Base-by-base conservation (phyloP, 2,797 vertebrate genomes). In the Diplodus puntazzo region DNA sequence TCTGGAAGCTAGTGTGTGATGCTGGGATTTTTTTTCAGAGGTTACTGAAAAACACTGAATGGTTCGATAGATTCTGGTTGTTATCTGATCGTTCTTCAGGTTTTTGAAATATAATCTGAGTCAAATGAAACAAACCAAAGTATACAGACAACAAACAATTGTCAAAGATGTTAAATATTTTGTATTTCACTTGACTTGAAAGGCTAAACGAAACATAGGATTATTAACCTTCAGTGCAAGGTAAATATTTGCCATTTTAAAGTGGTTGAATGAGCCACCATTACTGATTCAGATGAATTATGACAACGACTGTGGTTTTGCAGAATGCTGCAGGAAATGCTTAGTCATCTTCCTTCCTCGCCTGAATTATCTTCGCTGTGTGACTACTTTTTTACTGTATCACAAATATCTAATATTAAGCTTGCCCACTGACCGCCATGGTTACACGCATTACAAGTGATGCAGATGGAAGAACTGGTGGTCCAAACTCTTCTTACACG, bases 301-400 rank as follows among this genome's bases (percentile, higher is more conserved):
- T 25, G 49, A 54, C 12, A 1, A 23, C 0, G 17, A 54, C 58
- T 54, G 45, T 14, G 45, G 59, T 61, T 54, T 58, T n/a, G 61
- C 18, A 54, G 3, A 11, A 39, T 27, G 43, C 45, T 17, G 34
- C 43, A 77, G 70, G 57, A 84, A 84, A 78, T 67, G 50, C 43
- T 57, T 61, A 3, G 17, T 81, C 34, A 54, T 17, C 68, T 71
- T 78, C 69, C 43, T 74, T 4, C 12, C 20, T 60, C 21, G 0
- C 42, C 27, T 75, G 23, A 71, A 61, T 71, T 12, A 50, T 34
- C 21, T 48, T 57, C 3, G 25, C 50, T 27, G 7, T 46, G 18
- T 57, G 39, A 75, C 54, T 25, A 55, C 4, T 49, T 53, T 63
- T 63, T 34, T 0, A 61, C 23, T 45, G 17, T 5, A 64, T 39